Evolutionary conservation across 2,888 invertebrate species (phyloP).

Genomic region (Chrysina gloriosa): DNA sequence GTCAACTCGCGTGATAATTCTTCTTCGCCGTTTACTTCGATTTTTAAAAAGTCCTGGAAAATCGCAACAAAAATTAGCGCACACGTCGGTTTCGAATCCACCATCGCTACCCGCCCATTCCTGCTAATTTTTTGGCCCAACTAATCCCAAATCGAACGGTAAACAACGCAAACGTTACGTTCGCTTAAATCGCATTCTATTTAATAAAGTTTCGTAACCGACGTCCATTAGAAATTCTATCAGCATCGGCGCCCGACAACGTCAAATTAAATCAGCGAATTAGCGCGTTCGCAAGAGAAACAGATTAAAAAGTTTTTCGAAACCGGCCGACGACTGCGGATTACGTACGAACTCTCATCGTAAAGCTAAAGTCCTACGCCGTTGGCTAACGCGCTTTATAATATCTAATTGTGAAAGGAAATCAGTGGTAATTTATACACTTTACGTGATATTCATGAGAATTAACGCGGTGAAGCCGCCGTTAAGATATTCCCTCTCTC

Average conservation of each 20-base stretch:
- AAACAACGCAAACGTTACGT: background rate
- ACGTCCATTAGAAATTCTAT: background rate
- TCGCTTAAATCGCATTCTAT: background rate
- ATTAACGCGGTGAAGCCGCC: no score
- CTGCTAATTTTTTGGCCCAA: no score
- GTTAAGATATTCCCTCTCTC: no score
- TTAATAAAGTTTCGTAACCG: slow-evolving; percentile 4
- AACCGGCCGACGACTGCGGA: background rate
- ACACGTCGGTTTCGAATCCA: background rate
- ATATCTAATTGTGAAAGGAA: background rate
- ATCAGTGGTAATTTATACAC: slow-evolving; percentile 1
- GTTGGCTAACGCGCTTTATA: background rate
- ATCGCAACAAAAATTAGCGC: background rate
- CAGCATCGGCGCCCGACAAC: background rate
- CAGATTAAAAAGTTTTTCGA: background rate
- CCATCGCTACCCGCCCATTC: no score
- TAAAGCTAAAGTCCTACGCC: background rate
- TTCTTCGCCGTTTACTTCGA: no score
- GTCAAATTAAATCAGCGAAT: background rate
- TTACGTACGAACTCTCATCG: background rate
- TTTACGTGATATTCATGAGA: no score
- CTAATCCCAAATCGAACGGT: background rate
- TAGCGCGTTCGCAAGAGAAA: background rate
- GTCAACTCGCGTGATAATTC: no score
- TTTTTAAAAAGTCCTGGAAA: no score